Evolutionary conservation across 1,140 invertebrate species (phyloP).

Genomic region (Sitodiplosis mosellana): DNA sequence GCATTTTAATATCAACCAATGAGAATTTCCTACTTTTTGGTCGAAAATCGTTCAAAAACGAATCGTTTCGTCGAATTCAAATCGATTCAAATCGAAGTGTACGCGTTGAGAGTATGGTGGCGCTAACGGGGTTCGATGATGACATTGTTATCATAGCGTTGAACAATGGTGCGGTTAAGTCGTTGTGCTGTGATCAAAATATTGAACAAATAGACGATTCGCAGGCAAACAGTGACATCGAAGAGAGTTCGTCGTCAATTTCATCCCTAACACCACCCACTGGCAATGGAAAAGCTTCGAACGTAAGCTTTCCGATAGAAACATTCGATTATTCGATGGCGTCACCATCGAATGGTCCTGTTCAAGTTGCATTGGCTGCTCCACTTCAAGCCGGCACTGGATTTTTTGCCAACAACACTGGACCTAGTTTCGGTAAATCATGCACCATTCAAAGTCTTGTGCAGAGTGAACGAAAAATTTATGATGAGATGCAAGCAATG

Average conservation of each 20-base stretch:
- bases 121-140: background rate
- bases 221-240: background rate
- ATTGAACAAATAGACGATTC: background rate
- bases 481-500: constrained; percentile 6
- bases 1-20: constrained; percentile 21
- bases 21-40: constrained; percentile 19
- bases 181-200: too few relatives aligned
- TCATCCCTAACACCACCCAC: background rate
- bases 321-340: background rate
- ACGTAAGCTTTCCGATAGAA: background rate
- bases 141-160: background rate
- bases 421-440: constrained; percentile 11
- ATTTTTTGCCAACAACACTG: background rate
- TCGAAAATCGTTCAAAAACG: background rate
- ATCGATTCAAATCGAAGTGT: background rate
- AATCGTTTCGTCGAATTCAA: background rate
- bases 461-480: constrained; percentile 16
- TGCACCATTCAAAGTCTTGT: constrained; percentile 25
- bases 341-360: constrained; percentile 19
- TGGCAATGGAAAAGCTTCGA: background rate
- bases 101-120: background rate
- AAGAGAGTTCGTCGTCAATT: background rate
- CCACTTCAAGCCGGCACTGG: background rate
- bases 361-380: background rate
- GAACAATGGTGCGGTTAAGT: background rate